Base-by-base conservation (phyloP, 1,140 invertebrate genomes). In the Hylaeus volcanicus region DNA sequence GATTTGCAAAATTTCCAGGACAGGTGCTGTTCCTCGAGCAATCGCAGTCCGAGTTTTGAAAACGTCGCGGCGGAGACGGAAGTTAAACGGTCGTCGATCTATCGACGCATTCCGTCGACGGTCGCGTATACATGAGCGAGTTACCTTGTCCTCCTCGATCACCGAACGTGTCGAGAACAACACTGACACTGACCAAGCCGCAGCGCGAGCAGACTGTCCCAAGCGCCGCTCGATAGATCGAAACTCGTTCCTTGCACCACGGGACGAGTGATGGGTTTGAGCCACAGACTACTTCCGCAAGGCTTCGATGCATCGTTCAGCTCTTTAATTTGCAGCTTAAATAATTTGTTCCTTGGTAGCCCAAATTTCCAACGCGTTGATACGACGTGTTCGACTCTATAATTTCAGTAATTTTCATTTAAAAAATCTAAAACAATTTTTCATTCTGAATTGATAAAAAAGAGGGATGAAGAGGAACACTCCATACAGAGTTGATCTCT, bases 141-240 rank as follows among this genome's bases (percentile, higher is more conserved):
- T 26, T 71, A 66, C 70, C 61, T 53, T 74, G 43, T 41, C 53
- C n/a, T 65, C 53, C 72, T 53, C 84, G 79, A 81, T 68, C 73
- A 61, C 79, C 76, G 85, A 76, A 12, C 75, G 82, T 76, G 79
- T 68, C 73, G 75, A 71, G 68, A 45, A 55, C 82, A 82, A 61
- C 55, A 82, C 85, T 87, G 85, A 66, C 64, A 79, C 77, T 79
- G 86, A 86, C 58, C 26, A 55, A 78, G 43, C 63, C 74, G 26
- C 11, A 84, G 66, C 37, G 74, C 61, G 55, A 70, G 69, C 60
- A 60, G 71, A n/a, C 63, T 26, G 55, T n/a, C 61, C 56, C 66
- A 80, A 80, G 79, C 72, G 79, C 79, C 78, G 69, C 39, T 61
- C 68, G 48, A 76, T 63, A 58, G 71, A 60, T 77, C 74, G 78